Conservation (phyloP, 2,113 vertebrate genomes). For the Callocephalon fimbriatum region DNA sequence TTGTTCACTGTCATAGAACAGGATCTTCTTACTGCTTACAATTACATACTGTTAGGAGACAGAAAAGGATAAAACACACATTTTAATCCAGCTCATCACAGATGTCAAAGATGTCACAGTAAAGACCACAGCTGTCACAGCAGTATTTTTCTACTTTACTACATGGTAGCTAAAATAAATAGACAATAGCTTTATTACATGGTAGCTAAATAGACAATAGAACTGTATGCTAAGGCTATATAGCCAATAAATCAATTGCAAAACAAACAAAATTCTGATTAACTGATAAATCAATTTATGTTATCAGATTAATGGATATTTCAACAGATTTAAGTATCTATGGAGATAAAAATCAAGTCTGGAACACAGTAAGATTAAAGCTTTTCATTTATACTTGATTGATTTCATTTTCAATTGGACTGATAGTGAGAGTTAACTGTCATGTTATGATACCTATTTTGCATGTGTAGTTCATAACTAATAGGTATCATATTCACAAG, state of each 20-base stretch:
- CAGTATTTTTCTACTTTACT: not conserved
- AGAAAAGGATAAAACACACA: not conserved
- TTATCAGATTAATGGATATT: not conserved
- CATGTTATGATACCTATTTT: not conserved
- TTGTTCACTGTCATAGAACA: constrained; percentile 97
- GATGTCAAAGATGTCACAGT: not conserved
- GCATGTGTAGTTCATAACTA: not conserved
- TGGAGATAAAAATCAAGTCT: not conserved
- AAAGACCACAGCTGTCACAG: not conserved
- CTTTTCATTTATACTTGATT: not conserved
- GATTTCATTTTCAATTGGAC: not conserved
- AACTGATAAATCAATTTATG: not conserved
- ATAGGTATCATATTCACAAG: not conserved
- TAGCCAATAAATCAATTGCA: not conserved
- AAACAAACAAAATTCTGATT: not conserved
- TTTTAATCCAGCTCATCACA: not conserved
- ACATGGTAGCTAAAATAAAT: not conserved
- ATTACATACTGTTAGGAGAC: constrained; percentile 89
- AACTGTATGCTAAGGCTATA: not conserved
- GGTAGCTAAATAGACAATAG: not conserved
- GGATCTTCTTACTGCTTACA: constrained; percentile 99
- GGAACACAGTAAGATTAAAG: not conserved
- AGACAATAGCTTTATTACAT: not conserved
- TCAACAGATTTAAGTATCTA: not conserved
- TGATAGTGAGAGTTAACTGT: not conserved